These are phyloP conservation scores for Lepidostoma basale DNA, from an alignment of 1,140 invertebrate genomes.

Conservation along the genomic window DNA sequence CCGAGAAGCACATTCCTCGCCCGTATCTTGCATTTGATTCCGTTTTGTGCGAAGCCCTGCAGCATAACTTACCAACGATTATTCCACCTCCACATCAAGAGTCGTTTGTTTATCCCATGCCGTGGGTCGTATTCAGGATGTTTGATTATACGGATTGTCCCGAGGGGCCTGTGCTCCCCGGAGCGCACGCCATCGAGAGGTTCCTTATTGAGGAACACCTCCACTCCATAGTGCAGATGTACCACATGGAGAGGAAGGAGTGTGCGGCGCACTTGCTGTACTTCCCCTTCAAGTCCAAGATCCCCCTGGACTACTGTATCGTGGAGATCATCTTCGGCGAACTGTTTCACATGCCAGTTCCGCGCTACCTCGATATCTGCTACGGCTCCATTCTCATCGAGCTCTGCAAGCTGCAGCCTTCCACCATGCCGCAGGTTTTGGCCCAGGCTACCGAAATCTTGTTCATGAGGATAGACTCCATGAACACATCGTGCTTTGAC, in stretches of 20 bases:
- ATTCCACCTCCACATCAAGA: constrained; percentile 91
- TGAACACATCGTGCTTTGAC: constrained; percentile 97
- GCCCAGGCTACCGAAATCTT: constrained; percentile 97
- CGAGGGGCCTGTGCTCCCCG: constrained; percentile 88
- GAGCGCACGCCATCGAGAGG: constrained; percentile 95
- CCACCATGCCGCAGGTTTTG: constrained; percentile 95
- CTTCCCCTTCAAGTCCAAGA: constrained; percentile 91
- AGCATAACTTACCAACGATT: constrained; percentile 92
- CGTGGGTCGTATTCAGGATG: constrained; percentile 89
- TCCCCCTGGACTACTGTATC: constrained; percentile 97
- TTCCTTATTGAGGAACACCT: constrained; percentile 98
- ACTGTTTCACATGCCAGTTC: constrained; percentile 89
- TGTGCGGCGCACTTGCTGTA: constrained; percentile 91
- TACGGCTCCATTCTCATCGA: constrained; percentile 97
- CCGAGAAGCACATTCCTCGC: constrained; percentile 93
- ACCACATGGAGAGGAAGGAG: constrained; percentile 90
- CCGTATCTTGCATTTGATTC: constrained; percentile 96
- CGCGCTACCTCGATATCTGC: constrained; percentile 88
- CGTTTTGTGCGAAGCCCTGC: constrained; percentile 91
- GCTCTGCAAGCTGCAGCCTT: constrained; percentile 94
- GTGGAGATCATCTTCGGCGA: constrained; percentile 96
- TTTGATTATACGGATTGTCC: constrained; percentile 99
- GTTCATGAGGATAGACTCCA: constrained; percentile 93
- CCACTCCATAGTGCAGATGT: constrained; percentile 89
- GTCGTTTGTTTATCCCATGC: constrained; percentile 86